These are phyloP conservation scores for Triplophysa tibetana DNA, from an alignment of 2,113 vertebrate species.

Conservation along the genomic window DNA sequence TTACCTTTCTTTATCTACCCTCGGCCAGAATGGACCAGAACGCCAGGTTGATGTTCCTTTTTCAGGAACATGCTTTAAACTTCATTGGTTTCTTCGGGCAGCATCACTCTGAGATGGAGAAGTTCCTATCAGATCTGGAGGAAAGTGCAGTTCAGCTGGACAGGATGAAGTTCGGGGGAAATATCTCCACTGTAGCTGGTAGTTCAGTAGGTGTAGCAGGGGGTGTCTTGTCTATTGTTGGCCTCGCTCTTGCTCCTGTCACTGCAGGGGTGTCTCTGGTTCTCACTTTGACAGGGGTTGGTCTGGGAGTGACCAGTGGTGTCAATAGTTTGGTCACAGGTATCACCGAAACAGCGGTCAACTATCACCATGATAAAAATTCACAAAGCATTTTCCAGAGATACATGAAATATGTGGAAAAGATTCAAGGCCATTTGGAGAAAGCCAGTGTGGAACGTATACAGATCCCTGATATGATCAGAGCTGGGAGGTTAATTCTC, in stretches of 20 bases:
- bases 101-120: conserved; percentile 45
- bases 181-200: conserved; percentile 56
- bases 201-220: conserved; percentile 57
- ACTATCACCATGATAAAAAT: conserved; percentile 35
- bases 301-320: conserved; percentile 56
- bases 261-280: conserved; percentile 57
- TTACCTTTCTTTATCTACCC: background rate
- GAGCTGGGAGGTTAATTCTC: background rate
- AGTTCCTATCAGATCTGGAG: conserved; percentile 58
- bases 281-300: conserved; percentile 55
- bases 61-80: background rate
- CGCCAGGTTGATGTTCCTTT: conserved; percentile 49
- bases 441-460: background rate
- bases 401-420: conserved; percentile 51
- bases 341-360: conserved; percentile 51
- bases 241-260: conserved; percentile 57
- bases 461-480: background rate
- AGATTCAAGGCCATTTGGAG: conserved; percentile 41
- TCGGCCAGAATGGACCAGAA: conserved; percentile 48
- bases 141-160: conserved; percentile 55
- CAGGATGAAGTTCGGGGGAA: conserved; percentile 55
- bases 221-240: conserved; percentile 54
- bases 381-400: conserved; percentile 34
- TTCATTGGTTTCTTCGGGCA: conserved; percentile 51
- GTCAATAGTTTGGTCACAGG: conserved; percentile 48